Evolutionary conservation across 2,888 invertebrate genomes (phyloP), one percentile per base, ranked within the genome.

Genomic region (Stenurella melanura): DNA sequence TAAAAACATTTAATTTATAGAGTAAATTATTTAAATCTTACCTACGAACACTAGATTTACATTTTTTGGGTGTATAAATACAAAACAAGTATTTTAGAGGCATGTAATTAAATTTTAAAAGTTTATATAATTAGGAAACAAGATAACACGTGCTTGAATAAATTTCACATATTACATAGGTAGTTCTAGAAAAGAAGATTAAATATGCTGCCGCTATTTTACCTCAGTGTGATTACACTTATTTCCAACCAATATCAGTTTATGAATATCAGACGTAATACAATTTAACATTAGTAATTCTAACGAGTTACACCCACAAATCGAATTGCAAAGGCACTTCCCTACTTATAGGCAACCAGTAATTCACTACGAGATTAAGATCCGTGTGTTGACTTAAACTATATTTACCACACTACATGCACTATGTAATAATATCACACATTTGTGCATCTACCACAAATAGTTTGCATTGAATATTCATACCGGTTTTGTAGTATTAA

Each of bases 291-390:
- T 50, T n/a, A 50, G n/a, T 50, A 50, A 50, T 50, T 50, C n/a
- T n/a, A n/a, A 34, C 5, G n/a, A n/a, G 15, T 50, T 50, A n/a
- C 50, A 50, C 50, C 50, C 50, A 50, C 50, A n/a, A 12, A 15
- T 50, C 42, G 6, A n/a, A n/a, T 7, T 50, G 1, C n/a, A 50
- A n/a, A 12, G n/a, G 6, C 12, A 15, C 6, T 15, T 50, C 6
- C n/a, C n/a, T 50, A 50, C 50, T 50, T 50, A 6, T 42, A 64
- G 64, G 64, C 64, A 64, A 64, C 64, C 64, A 64, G 64, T 64
- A 42, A 64, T 64, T 18, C 64, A 42, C 17, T 9, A 11, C 15
- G 19, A 17, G n/a, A 63, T 34, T 26, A n/a, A 1, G 30, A 63
- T 34, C 17, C 10, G 7, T 17, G 34, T 30, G 17, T 30, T 7